Evolutionary conservation across 2,797 vertebrate species (phyloP).

Genomic region (Enteromius radiatus): DNA sequence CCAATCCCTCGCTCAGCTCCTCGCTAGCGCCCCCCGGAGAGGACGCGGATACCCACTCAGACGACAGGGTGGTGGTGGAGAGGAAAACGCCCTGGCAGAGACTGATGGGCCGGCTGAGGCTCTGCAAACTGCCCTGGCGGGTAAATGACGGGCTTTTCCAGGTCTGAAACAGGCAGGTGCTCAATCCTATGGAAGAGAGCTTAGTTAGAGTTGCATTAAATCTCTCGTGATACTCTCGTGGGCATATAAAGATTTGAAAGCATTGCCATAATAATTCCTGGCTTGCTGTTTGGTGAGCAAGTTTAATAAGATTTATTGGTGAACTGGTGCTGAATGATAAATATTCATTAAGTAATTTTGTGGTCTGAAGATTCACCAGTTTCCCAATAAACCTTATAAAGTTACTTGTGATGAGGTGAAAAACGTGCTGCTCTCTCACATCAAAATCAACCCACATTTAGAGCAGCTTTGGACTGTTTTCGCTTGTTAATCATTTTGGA

Average conservation of each 20-base stretch:
- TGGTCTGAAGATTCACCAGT: neutral
- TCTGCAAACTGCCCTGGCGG: slow-evolving; percentile 4
- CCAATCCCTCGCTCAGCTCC: slow-evolving; percentile 87
- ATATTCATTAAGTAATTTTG: neutral
- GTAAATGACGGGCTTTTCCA: slow-evolving; percentile 17
- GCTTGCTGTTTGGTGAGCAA: neutral
- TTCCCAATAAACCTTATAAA: neutral
- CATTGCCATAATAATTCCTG: neutral
- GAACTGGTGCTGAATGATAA: neutral
- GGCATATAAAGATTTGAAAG: neutral
- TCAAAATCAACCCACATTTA: neutral
- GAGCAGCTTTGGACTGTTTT: neutral
- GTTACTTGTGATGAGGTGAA: neutral
- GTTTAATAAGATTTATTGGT: neutral
- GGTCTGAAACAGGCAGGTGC: neutral
- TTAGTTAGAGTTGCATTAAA: neutral
- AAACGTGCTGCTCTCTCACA: neutral
- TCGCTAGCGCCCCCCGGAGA: slow-evolving; percentile 93
- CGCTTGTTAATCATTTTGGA: neutral
- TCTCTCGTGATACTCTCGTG: neutral
- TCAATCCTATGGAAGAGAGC: neutral
- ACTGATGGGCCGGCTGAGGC: slow-evolving; percentile 33
- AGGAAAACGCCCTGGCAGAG: slow-evolving; percentile 58
- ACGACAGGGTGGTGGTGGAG: slow-evolving; percentile 84
- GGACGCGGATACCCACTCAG: slow-evolving; percentile 93